Percentiles rank a stretch among this genome's conserved stretches.
Evolutionary conservation across 2,113 vertebrate genomes (phyloP).

Genomic region (Otocyon megalotis): DNA sequence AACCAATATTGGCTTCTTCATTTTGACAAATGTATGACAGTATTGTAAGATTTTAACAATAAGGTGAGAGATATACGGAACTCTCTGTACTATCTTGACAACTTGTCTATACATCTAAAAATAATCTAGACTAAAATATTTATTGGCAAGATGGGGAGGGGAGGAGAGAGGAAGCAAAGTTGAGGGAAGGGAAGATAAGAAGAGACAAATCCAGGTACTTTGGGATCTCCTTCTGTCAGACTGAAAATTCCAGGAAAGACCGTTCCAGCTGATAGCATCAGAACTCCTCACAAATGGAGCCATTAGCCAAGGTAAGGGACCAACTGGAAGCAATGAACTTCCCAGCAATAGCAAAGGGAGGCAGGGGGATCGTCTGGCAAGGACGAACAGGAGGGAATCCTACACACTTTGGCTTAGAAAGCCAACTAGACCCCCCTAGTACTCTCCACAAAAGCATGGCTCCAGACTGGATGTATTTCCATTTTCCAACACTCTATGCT

Average conservation of each 20-base stretch:
- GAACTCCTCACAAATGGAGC: not conserved
- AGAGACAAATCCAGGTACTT: not conserved
- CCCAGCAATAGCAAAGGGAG: not conserved
- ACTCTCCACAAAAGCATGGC: not conserved
- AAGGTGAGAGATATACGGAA: not conserved
- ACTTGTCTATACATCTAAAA: constrained; percentile 33
- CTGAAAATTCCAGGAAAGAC: not conserved
- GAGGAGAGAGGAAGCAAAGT: too few species aligned
- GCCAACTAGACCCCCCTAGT: not conserved
- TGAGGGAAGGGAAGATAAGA: not conserved
- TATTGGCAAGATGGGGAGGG: not conserved
- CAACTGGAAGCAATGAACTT: not conserved
- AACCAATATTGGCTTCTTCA: not conserved
- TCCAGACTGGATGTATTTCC: not conserved
- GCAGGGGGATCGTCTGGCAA: not conserved
- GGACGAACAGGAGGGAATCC: not conserved
- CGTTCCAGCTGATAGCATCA: not conserved
- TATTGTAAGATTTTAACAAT: not conserved
- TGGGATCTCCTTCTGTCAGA: constrained; percentile 19
- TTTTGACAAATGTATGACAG: not conserved
- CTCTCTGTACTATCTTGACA: not conserved
- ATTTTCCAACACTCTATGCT: not conserved
- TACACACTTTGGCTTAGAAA: not conserved
- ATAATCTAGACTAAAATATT: not conserved
- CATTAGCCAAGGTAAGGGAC: not conserved